These are phyloP conservation scores for Heterodera schachtii DNA, from an alignment of 1,140 invertebrate species.

Conservation along the genomic window DNA sequence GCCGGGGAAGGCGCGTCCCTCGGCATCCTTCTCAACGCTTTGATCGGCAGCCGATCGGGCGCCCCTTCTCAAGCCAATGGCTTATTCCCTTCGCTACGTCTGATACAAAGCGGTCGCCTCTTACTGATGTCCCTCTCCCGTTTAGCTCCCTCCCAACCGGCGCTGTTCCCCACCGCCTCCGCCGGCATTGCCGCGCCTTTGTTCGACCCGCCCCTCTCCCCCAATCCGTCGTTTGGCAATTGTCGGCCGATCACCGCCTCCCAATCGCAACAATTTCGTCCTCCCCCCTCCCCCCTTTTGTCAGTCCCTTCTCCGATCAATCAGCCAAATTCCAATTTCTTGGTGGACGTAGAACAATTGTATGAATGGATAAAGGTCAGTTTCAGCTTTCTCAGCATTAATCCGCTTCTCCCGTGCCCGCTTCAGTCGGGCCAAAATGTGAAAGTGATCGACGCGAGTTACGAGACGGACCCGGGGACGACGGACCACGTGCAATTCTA, in stretches of 20 bases:
- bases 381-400: background rate
- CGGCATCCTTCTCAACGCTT: background rate
- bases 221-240: background rate
- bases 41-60: background rate
- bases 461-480: slow-evolving; percentile 34
- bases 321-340: background rate
- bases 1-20: slow-evolving; percentile 4
- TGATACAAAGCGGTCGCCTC: too few species aligned
- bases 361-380: slow-evolving; percentile 35
- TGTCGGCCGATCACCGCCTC: slow-evolving; percentile 21
- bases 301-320: background rate
- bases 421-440: slow-evolving; percentile 33
- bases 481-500: slow-evolving; percentile 37
- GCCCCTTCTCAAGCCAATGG: background rate
- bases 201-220: background rate
- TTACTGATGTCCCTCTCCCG: too few species aligned
- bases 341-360: slow-evolving; percentile 36
- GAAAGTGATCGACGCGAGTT: slow-evolving; percentile 42
- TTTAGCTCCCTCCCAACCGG: too few species aligned
- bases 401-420: background rate
- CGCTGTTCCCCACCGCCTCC: background rate
- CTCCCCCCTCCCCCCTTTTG: background rate
- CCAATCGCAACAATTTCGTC: background rate
- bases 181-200: background rate
- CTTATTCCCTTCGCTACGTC: too few species aligned